Conservation (phyloP, 2,888 invertebrate species). For the Lasioglossum figueresi region DNA sequence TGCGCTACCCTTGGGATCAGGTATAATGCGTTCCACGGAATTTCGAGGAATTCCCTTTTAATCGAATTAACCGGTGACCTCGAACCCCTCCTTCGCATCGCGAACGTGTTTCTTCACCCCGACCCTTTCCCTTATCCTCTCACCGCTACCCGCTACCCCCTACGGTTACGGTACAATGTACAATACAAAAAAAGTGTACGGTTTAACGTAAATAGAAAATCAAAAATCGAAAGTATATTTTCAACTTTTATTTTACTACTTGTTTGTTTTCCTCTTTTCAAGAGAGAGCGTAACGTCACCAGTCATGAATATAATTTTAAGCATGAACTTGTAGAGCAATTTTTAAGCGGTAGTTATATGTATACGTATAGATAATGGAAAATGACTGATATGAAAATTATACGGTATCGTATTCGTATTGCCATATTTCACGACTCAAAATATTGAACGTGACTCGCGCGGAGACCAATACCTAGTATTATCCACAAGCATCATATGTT, state of each 20-base stretch:
- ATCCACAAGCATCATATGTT: background rate
- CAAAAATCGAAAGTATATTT: background rate
- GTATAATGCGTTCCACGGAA: conserved; percentile 19
- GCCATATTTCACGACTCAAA: background rate
- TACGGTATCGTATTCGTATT: background rate
- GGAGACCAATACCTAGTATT: background rate
- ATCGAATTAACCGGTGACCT: conserved; percentile 28
- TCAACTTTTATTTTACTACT: background rate
- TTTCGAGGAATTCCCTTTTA: conserved; percentile 23
- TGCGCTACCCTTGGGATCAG: conserved; percentile 5
- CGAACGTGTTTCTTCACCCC: background rate
- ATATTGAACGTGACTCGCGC: conserved; percentile 3
- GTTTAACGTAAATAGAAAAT: background rate
- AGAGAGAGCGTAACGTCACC: background rate
- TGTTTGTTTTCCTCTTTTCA: background rate
- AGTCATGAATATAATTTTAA: background rate
- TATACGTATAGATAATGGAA: no score
- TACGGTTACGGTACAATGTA: background rate
- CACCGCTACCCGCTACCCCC: no score
- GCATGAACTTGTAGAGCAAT: background rate
- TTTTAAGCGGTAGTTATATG: background rate
- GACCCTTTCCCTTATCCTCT: background rate
- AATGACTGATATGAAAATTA: background rate
- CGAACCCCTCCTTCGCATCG: background rate
- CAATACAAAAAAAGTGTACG: background rate